phyloP scores from a whole-genome alignment of 2,113 vertebrate species.

The Periophthalmodon schlosseri region DNA sequence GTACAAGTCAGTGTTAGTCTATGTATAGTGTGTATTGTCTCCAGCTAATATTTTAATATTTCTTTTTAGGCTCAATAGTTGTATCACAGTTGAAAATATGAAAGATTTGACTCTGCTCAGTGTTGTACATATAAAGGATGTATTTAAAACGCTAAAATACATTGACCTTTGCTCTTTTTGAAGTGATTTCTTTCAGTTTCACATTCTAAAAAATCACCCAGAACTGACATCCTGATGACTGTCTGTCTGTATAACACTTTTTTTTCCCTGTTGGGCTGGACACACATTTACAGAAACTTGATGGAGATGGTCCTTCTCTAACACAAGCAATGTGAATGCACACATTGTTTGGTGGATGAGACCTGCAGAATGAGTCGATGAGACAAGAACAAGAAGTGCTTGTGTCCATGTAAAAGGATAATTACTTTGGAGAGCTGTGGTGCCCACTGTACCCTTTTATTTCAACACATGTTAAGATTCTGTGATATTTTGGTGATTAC shows the following conservation, averaged over 20 bases:
- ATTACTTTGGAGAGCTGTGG: slow-evolving; percentile 13
- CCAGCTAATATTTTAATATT: background rate
- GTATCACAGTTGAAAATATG: too few species aligned
- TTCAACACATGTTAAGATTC: background rate
- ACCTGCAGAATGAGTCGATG: slow-evolving; percentile 19
- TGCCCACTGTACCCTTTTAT: slow-evolving; percentile 1
- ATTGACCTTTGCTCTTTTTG: background rate
- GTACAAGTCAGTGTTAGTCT: too few species aligned
- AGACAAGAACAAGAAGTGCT: slow-evolving; percentile 28
- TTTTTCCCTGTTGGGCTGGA: slow-evolving; percentile 23
- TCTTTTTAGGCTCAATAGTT: too few species aligned
- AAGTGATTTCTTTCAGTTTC: background rate
- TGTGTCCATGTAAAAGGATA: background rate
- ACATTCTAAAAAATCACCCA: background rate
- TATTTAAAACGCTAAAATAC: background rate
- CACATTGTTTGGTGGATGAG: slow-evolving; percentile 57
- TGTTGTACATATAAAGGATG: background rate
- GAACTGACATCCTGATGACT: background rate
- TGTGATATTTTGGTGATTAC: background rate
- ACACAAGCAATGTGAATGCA: slow-evolving; percentile 47
- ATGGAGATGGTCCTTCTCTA: slow-evolving; percentile 30
- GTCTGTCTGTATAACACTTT: background rate
- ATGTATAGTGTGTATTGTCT: background rate
- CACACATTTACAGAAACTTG: slow-evolving; percentile 47
- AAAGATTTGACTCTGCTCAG: background rate